Conservation (phyloP, 2,113 vertebrate species). For the Siniperca knerii region DNA sequence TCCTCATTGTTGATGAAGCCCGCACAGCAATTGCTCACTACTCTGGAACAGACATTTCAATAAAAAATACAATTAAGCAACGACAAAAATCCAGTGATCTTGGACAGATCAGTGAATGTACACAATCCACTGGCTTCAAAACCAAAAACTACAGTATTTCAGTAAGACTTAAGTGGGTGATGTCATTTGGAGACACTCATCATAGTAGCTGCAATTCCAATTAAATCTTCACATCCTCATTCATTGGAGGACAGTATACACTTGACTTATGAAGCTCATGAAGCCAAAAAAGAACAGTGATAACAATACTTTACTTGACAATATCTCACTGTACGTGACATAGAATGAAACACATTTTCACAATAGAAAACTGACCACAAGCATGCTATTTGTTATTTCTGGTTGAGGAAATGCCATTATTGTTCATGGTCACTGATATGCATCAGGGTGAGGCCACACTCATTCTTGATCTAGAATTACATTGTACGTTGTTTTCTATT, state of each 20-base stretch:
- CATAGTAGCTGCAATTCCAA: not conserved
- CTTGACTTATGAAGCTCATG: too few relatives aligned
- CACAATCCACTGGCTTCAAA: not conserved
- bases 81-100: not conserved
- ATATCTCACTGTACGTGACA: not conserved
- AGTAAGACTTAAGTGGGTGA: not conserved
- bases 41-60: not conserved
- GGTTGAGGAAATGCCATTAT: not conserved
- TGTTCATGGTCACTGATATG: slow-evolving; percentile 6
- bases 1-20: slow-evolving; percentile 18
- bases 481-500: not conserved
- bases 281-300: not conserved
- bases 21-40: not conserved
- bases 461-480: not conserved
- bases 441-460: not conserved
- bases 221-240: not conserved
- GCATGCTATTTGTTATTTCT: not conserved
- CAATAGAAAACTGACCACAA: not conserved
- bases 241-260: not conserved
- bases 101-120: not conserved
- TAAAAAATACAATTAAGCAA: slow-evolving; percentile 4
- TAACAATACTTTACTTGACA: not conserved
- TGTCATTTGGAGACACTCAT: not conserved
- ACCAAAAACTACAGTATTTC: not conserved
- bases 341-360: not conserved